Base-by-base conservation (phyloP, 2,888 invertebrate genomes). In the Nineta flava region DNA sequence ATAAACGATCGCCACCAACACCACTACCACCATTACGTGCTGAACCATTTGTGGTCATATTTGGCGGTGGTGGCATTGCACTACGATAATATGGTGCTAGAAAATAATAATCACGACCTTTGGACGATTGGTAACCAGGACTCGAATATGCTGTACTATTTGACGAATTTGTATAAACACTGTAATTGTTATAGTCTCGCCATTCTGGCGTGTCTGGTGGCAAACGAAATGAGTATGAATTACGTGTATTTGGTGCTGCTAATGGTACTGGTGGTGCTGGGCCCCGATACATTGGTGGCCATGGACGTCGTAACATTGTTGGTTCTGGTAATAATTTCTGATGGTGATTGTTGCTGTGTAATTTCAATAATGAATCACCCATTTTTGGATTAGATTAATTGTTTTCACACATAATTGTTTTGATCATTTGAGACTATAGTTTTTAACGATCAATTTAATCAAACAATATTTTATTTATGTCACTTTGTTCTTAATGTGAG, bases 81-180 rank as follows among this genome's bases (percentile, higher is more conserved):
- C 81, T 74, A 19, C 76, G 69, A 61, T 81, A 83, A 62, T 80
- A 75, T 40, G 83, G 82, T 51, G 83, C 76, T 57, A 83, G 64
- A 59, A 81, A 80, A 62, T 82, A 82, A 59, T 75, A 73, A 53
- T 76, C 75, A 5, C 66, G 61, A 2, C 68, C 66, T 53, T 71
- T 71, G 21, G 59, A 57, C 13, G 54, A 48, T 19, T 57, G 55
- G 46, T 55, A 55, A 62, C 57, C 67, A 53, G 62, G 64, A 46
- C 55, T 66, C 64, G 58, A 70, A 69, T 64, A 76, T 67, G 73
- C 64, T 57, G 68, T 69, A 56, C 66, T 67, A 67, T 65, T 65
- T 57, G 69, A 64, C 2, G 69, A 69, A 26, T 12, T 26, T 12
- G 15, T 15, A n/a, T 31, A 15, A n/a, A 15, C 15, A 35, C 10